These are phyloP conservation scores for Andrena camellia DNA, from an alignment of 2,888 invertebrate species.

Conservation along the genomic window DNA sequence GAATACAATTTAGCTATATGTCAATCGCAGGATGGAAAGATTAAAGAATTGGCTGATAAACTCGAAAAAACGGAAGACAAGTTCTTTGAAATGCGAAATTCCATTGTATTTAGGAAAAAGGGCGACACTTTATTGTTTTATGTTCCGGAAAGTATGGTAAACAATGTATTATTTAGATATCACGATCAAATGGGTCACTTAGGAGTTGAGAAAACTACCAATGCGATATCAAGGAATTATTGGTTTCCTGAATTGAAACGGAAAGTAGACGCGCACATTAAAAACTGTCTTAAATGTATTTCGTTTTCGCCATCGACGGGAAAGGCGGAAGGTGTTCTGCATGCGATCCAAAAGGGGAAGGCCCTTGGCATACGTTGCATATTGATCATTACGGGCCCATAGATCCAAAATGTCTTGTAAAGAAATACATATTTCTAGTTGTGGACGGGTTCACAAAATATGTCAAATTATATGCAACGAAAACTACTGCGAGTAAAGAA, in stretches of 20 bases:
- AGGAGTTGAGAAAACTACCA: not conserved
- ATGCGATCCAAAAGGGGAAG: not conserved
- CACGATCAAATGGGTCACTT: slow-evolving; percentile 23
- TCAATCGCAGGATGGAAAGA: not conserved
- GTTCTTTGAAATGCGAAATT: slow-evolving; percentile 18
- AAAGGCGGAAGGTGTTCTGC: not conserved
- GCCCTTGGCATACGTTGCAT: not conserved
- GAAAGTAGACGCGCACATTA: not conserved
- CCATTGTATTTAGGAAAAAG: not conserved
- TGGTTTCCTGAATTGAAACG: slow-evolving; percentile 12
- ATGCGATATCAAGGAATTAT: not conserved
- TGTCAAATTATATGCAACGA: slow-evolving; percentile 67
- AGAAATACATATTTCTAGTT: slow-evolving; percentile 72
- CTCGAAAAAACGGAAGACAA: not conserved
- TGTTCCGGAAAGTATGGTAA: slow-evolving; percentile 5
- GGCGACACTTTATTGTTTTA: slow-evolving; percentile 15
- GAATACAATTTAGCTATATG: not conserved
- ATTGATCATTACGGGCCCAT: slow-evolving; percentile 62
- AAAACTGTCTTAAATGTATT: slow-evolving; percentile 26
- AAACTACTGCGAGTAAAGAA: slow-evolving; percentile 59
- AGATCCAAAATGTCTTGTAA: slow-evolving; percentile 66
- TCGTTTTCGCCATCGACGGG: not conserved
- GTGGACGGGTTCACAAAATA: slow-evolving; percentile 76
- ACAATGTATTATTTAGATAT: not conserved
- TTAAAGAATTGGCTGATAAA: not conserved